Evolutionary conservation across 1,140 invertebrate species (phyloP).

Genomic region (Drosophila jambulina): DNA sequence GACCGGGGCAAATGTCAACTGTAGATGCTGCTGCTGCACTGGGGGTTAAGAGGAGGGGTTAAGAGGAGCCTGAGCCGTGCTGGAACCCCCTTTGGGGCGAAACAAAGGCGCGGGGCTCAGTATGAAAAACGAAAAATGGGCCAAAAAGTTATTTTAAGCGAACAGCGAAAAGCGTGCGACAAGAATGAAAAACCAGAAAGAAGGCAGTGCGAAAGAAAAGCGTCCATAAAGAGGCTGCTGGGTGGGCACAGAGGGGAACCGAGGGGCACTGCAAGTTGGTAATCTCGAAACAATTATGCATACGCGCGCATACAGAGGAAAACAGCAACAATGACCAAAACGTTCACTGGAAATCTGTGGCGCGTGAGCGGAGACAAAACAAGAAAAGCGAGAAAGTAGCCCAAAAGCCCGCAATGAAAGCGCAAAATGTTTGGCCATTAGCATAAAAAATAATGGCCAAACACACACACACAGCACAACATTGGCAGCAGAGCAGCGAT

Average conservation of each 20-base stretch:
- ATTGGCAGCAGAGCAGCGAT: constrained; percentile 8
- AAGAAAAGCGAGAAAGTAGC: constrained; percentile 29
- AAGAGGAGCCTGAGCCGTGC: not conserved
- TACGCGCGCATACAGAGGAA: constrained; percentile 62
- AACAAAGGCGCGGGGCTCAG: constrained; percentile 47
- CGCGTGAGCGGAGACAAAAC: constrained; percentile 68
- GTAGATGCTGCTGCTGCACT: constrained; percentile 13
- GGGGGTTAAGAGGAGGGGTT: constrained; percentile 21
- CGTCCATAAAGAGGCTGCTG: constrained; percentile 26
- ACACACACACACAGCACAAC: constrained; percentile 1
- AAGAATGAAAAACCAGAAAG: constrained; percentile 27
- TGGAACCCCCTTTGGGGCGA: constrained; percentile 33
- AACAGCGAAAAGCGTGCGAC: constrained; percentile 56
- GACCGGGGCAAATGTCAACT: constrained; percentile 49
- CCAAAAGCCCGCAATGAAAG: constrained; percentile 75
- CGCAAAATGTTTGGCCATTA: constrained; percentile 77
- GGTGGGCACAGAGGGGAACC: not conserved
- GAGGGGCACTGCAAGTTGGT: constrained; percentile 37
- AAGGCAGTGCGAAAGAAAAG: constrained; percentile 45
- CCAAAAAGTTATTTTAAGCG: constrained; percentile 82
- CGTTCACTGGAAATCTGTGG: constrained; percentile 60
- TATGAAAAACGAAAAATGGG: constrained; percentile 62
- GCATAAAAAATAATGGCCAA: constrained; percentile 78
- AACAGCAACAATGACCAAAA: constrained; percentile 11
- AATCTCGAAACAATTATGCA: constrained; percentile 82